Evolutionary conservation across 2,888 invertebrate species (phyloP).

Genomic region (Julus scandinavius): DNA sequence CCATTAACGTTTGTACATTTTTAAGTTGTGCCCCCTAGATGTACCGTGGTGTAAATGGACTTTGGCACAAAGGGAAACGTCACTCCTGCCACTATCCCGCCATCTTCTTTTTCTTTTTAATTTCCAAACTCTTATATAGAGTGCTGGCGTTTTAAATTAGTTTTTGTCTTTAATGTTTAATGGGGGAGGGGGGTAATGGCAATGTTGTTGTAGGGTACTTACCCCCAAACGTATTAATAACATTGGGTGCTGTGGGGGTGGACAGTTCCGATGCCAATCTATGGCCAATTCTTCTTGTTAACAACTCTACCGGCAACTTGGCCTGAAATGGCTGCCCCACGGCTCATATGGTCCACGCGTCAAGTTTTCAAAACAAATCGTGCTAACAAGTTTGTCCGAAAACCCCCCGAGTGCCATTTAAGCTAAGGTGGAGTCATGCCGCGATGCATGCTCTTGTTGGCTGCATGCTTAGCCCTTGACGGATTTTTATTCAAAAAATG

Average conservation of each 20-base stretch:
- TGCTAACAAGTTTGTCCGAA: conserved; percentile 44
- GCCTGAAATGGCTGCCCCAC: conserved; percentile 34
- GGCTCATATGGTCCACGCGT: conserved; percentile 40
- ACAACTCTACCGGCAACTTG: conserved; percentile 41
- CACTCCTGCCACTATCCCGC: conserved; percentile 48
- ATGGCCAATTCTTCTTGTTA: conserved; percentile 21
- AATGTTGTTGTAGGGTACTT: conserved; percentile 32
- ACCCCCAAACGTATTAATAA: conserved; percentile 45
- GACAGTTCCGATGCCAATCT: conserved; percentile 43
- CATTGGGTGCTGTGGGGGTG: conserved; percentile 40
- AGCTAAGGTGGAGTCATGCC: background rate
- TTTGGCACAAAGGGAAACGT: conserved; percentile 47
- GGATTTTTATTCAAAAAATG: background rate
- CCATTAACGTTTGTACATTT: conserved; percentile 52
- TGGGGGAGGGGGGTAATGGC: conserved; percentile 18
- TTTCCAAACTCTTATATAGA: conserved; percentile 39
- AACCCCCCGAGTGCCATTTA: background rate
- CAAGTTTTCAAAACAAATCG: conserved; percentile 31
- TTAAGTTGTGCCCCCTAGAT: conserved; percentile 46
- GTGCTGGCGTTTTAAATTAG: conserved; percentile 46
- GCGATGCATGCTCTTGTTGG: background rate
- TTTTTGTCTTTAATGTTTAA: conserved; percentile 46
- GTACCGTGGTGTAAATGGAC: conserved; percentile 51
- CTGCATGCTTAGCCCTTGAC: background rate
- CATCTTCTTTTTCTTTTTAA: conserved; percentile 49